These are phyloP conservation scores for Paratrypauchen microcephalus DNA, from an alignment of 2,797 vertebrate species.

Conservation along the genomic window DNA sequence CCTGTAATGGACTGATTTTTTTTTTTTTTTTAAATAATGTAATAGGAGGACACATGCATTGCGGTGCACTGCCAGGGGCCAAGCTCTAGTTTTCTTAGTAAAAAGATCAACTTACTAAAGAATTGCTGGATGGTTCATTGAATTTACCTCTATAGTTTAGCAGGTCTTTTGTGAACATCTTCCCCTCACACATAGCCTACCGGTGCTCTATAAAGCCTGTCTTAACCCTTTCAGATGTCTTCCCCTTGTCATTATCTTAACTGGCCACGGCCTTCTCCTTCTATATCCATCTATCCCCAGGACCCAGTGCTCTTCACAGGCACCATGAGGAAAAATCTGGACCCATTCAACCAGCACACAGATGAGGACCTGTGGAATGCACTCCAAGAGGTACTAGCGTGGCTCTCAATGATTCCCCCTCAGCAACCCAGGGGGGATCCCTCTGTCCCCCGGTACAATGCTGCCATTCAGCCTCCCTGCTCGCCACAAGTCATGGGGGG, in stretches of 20 bases:
- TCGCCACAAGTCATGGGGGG: slow-evolving; percentile 81
- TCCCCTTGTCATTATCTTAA: slow-evolving; percentile 75
- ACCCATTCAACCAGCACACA: slow-evolving; percentile 91
- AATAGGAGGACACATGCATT: slow-evolving; percentile 34
- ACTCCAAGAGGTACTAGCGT: slow-evolving; percentile 89
- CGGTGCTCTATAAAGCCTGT: slow-evolving; percentile 69
- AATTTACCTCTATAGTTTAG: slow-evolving; percentile 69
- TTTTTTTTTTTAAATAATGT: neutral
- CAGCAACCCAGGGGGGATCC: slow-evolving; percentile 71
- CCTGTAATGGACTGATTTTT: slow-evolving; percentile 25
- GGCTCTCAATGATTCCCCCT: slow-evolving; percentile 79
- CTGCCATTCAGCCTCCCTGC: slow-evolving; percentile 79
- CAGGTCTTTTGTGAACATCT: slow-evolving; percentile 72
- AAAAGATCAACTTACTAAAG: slow-evolving; percentile 74
- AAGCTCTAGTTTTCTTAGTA: slow-evolving; percentile 56
- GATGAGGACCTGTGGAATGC: slow-evolving; percentile 94
- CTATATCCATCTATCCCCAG: slow-evolving; percentile 80
- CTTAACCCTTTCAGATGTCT: slow-evolving; percentile 77
- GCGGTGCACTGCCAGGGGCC: slow-evolving; percentile 30
- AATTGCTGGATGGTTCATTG: slow-evolving; percentile 55
- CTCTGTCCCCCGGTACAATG: slow-evolving; percentile 77
- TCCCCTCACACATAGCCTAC: slow-evolving; percentile 69
- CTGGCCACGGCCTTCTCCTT: slow-evolving; percentile 79
- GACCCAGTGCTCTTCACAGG: slow-evolving; percentile 93
- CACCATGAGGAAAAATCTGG: slow-evolving; percentile 94